Evolutionary conservation across 1,140 invertebrate species (phyloP), one percentile per base, ranked within the genome.

Genomic region (Bombus difficillimus): DNA sequence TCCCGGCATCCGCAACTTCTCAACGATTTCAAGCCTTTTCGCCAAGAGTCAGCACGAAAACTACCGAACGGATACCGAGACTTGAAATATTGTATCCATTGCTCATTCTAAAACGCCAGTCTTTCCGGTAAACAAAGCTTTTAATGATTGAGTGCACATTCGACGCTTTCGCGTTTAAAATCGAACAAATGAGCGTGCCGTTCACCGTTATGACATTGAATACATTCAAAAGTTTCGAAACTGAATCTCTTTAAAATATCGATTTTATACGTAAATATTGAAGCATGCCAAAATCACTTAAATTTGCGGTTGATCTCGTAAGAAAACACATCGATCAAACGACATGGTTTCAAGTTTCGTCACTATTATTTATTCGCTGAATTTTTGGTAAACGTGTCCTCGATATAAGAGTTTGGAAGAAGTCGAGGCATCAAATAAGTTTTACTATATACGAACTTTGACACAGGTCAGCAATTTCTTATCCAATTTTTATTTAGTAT

Each of bases 11-110:
- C 85, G 87, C 87, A 89, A 88, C 87, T 90, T 87, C 86, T 88
- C 88, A 80, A 88, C 85, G 79, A 85, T 90, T 80, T 88, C 88
- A 53, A 87, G 66, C 81, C 82, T 90, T 90, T 90, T 90, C 89
- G 71, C 77, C 66, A 81, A 80, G 78, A 90, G 88, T 90, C 89
- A 90, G 86, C 88, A 87, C 78, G 78, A 82, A 79, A 85, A 64
- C 74, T 32, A 76, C 57, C 69, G 79, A 81, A 47, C 85, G 86
- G 88, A 89, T 90, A 77, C 82, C 47, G 74, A 73, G 53, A 62
- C 75, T 82, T 82, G 86, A 90, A 82, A 90, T 90, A 90, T 87
- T 76, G 79, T 68, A 64, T 66, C 88, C 64, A 91, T 87, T 79
- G 59, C 64, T 91, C 90, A 86, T 85, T 81, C 76, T 66, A 32